Evolutionary conservation across 2,888 invertebrate genomes (phyloP).

Genomic region (Agrotis exclamationis): DNA sequence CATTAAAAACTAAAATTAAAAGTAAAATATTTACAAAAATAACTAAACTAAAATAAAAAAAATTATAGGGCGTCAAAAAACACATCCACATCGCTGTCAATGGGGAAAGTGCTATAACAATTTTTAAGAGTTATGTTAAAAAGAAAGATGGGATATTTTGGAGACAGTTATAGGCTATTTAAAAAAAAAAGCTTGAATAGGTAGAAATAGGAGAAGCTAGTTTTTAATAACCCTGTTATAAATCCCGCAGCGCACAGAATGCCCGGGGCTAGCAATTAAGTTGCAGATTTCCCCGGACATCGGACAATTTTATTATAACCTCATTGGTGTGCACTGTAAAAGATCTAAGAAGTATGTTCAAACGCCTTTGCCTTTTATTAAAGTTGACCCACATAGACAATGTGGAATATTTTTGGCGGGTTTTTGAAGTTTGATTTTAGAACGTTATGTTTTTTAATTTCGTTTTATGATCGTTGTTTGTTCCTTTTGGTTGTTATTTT

Average conservation of each 20-base stretch:
- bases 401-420: constrained; percentile 34
- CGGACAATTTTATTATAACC: constrained; percentile 60
- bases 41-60: too few relatives aligned
- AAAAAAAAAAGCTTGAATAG: too few relatives aligned
- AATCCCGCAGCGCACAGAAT: constrained; percentile 14
- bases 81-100: too few relatives aligned
- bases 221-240: constrained; percentile 47
- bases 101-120: too few relatives aligned
- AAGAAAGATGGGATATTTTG: too few relatives aligned
- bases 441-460: constrained; percentile 13
- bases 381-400: constrained; percentile 50
- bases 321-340: constrained; percentile 48
- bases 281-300: constrained; percentile 64
- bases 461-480: background rate
- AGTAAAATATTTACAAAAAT: too few relatives aligned
- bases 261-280: constrained; percentile 62
- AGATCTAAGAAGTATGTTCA: constrained; percentile 51
- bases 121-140: too few relatives aligned
- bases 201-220: too few relatives aligned
- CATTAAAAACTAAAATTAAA: too few relatives aligned
- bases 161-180: too few relatives aligned
- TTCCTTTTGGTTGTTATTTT: background rate
- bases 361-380: constrained; percentile 57
- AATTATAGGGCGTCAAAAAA: too few relatives aligned
- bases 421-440: constrained; percentile 28